Percentiles rank a stretch among this genome's conserved stretches.
Conservation (phyloP, 2,888 invertebrate species). For the Morinoia aosen region DNA sequence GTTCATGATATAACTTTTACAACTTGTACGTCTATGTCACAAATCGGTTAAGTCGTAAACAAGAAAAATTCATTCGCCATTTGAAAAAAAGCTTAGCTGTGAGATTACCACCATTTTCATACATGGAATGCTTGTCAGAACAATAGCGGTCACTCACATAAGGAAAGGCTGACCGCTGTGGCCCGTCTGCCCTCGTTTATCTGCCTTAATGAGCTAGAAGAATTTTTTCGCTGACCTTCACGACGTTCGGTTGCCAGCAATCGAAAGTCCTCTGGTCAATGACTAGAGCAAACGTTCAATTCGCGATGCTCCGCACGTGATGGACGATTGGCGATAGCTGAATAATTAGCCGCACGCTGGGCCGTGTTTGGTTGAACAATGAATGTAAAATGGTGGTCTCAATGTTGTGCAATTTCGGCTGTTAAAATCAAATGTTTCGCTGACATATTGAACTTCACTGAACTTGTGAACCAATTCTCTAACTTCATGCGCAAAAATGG, state of each 20-base stretch:
- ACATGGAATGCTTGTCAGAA: not conserved
- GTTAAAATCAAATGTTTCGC: too few species aligned
- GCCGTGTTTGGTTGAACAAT: not conserved
- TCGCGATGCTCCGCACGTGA: not conserved
- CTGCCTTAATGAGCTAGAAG: not conserved
- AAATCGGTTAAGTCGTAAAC: not conserved
- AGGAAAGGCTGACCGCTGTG: not conserved
- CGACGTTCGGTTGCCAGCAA: not conserved
- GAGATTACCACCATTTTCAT: not conserved
- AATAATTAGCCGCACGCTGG: not conserved
- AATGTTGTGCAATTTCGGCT: not conserved
- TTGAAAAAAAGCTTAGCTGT: not conserved
- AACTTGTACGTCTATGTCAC: not conserved
- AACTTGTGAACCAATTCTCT: too few species aligned
- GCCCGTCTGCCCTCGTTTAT: not conserved
- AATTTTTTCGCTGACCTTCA: slow-evolving; percentile 34
- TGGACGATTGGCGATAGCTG: not conserved
- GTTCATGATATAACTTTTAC: too few species aligned
- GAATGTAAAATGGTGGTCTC: not conserved
- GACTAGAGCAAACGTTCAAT: not conserved
- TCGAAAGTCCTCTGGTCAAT: not conserved
- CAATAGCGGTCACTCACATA: not conserved
- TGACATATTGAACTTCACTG: too few species aligned
- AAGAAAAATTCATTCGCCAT: not conserved
- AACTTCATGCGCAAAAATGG: too few species aligned